Evolutionary conservation across 2,797 vertebrate species (phyloP).

Genomic region (Chelonia mydas): DNA sequence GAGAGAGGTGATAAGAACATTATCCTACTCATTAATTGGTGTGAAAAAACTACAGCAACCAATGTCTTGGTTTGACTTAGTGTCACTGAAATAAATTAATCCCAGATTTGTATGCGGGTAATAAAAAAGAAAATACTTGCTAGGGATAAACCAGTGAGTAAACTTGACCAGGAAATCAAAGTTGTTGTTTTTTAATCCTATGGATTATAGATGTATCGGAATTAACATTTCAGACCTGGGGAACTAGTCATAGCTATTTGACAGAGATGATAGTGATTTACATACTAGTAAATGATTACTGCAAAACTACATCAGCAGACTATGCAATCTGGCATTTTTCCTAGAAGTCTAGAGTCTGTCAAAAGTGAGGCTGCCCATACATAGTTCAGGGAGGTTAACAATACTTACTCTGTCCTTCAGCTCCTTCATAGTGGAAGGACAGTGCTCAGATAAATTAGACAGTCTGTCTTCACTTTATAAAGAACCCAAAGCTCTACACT

Average conservation of each 20-base stretch:
- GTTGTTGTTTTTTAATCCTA: not conserved
- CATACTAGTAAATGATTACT: conserved; percentile 20
- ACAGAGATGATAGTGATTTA: not conserved
- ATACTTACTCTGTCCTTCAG: not conserved
- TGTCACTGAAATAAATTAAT: not conserved
- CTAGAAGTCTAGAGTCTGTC: not conserved
- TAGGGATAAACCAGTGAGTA: not conserved
- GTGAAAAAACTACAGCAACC: not conserved
- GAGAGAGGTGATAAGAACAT: conserved; percentile 40
- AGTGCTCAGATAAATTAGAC: not conserved
- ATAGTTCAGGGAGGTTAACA: not conserved
- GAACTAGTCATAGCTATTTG: conserved; percentile 29
- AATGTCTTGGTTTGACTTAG: not conserved
- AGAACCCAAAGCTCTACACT: accelerated
- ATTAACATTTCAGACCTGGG: conserved; percentile 6
- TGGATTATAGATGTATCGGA: not conserved
- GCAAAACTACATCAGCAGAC: not conserved
- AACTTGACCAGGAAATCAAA: not conserved
- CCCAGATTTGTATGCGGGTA: not conserved
- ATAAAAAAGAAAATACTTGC: not conserved
- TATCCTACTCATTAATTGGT: not conserved
- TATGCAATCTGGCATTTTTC: not conserved
- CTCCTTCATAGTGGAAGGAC: not conserved
- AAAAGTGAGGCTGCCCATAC: not conserved
- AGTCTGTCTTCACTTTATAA: not conserved